Evolutionary conservation across 2,113 vertebrate genomes (phyloP), one percentile per base, ranked within the genome.

Genomic region (Jacana jacana): DNA sequence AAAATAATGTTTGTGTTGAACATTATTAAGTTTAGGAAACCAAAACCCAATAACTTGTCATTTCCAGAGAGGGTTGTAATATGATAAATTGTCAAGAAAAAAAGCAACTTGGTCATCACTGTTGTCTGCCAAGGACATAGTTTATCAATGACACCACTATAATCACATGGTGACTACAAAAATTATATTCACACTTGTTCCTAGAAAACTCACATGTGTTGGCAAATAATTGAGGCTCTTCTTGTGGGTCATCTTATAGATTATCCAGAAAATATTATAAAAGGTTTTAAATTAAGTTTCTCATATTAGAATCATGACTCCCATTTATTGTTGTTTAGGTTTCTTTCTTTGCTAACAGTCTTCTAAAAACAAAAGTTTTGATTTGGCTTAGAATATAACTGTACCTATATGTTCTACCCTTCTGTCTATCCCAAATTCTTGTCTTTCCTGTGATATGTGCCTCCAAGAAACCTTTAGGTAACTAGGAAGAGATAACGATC

Each of bases 21-120:
- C 97, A 96, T 68, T 92, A 96, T 85, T 91, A 88, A 87, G 86
- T 97, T 97, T 89, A 81, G 91, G 83, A 95, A 98, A 89, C 75
- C 40, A 83, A 97, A 94, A 97, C 95, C 86, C 95, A 98, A 96
- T 97, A 98, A 97, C 96, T 95, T 98, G 93, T 97, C 92, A 97
- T 97, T 97, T 97, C 80, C 81, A 96, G 91, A 91, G 78, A 95
- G 61, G 65, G 37, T 95, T 97, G 79, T 97, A 98, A 97, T 97
- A 96, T 98, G 97, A 98, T 98, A 97, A 98, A 98, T 98, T 96
- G 97, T 97, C 91, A 97, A 93, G 82, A 96, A 93, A 96, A 98
- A 79, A 81, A 35, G 4, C 49, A 97, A 94, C 89, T 98, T 83
- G 95, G 97, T 98, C 97, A 98, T 98, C 96, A 95, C 84, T 85